Conservation (phyloP, 2,113 vertebrate species). For the Macrotus californicus region DNA sequence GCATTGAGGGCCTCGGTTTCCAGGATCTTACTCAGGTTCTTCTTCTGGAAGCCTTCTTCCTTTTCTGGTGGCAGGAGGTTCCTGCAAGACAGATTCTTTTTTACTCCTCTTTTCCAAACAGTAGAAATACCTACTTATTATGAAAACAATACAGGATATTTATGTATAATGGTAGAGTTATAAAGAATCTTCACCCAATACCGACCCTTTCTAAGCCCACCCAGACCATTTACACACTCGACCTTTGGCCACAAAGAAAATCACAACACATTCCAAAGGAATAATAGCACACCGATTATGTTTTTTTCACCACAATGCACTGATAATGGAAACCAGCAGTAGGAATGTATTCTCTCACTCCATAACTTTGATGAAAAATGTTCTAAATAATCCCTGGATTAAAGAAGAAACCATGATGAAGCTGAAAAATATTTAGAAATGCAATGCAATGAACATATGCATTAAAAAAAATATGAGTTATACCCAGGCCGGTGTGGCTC, state of each 20-base stretch:
- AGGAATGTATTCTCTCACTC: neutral
- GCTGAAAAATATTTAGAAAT: slow-evolving; percentile 38
- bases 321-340: slow-evolving; percentile 46
- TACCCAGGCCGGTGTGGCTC: no score
- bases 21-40: neutral
- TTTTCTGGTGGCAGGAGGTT: neutral
- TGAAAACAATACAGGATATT: neutral
- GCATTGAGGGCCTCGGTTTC: neutral
- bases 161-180: neutral
- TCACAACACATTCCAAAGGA: slow-evolving; percentile 41
- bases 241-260: slow-evolving; percentile 32
- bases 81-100: neutral
- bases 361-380: neutral
- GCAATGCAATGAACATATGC: neutral
- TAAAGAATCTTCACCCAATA: neutral
- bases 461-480: no score
- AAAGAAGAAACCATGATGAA: slow-evolving; percentile 12
- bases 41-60: neutral
- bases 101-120: neutral
- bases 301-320: neutral
- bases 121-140: neutral
- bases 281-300: neutral
- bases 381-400: neutral
- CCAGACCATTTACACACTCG: neutral
- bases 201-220: neutral